Base-by-base conservation (phyloP, 1,140 invertebrate species). In the Solen grandis region DNA sequence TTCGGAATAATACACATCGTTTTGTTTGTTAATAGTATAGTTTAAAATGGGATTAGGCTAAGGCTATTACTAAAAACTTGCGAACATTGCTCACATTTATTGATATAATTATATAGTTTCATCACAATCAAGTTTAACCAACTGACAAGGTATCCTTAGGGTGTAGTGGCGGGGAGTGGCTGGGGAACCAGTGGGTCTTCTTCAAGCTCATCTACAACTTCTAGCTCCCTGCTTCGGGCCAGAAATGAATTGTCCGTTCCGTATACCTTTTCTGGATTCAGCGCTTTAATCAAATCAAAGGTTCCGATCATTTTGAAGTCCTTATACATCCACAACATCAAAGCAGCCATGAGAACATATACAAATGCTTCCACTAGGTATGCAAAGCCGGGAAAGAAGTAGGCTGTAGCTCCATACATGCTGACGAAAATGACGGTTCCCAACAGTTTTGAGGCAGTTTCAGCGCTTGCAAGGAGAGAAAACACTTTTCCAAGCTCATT, bases 361-460 rank as follows among this genome's bases (percentile, higher is more conserved):
- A 90, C 8, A 5, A 84, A 54, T 0, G 87, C 88, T 80, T 89
- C 89, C 13, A 90, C 35, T 5, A 87, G 50, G 78, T 90, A 92
- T 1, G 88, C 84, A 14, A 90, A 84, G 14, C 90, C 91, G 0
- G 89, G 78, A 38, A 88, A 89, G 22, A 88, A 80, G 41, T 82
- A 50, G 1, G 90, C 83, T 0, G 90, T 90, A 10, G 85, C 89
- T 31, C 84, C 86, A 69, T 92, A 92, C 19, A 92, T 60, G 54
- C 85, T 86, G 5, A 88, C 87, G 81, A 91, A 92, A n/a, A 91
- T 86, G 1, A 90, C 72, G 2, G 87, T 85, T 2, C 90, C 91
- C 5, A 92, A 29, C 10, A 92, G 84, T 50, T 90, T 91, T 0
- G 90, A 88, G 1, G 87, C 83, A 1, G 91, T 91, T 76, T 92